phyloP scores from a whole-genome alignment of 2,797 vertebrate genomes.

The Typhlichthys eigenmanni region DNA sequence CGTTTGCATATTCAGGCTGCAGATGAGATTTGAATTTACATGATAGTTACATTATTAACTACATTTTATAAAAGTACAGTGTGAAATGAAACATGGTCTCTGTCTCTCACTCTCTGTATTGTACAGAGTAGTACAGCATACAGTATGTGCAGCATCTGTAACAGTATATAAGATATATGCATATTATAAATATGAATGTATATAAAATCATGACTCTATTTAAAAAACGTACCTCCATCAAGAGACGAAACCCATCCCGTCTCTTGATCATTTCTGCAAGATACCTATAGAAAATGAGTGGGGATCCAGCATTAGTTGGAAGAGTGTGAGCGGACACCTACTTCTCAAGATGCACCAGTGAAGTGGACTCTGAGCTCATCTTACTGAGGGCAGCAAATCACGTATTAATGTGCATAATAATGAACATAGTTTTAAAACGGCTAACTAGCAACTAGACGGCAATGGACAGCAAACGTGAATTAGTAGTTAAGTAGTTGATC shows the following conservation, averaged over 20 bases:
- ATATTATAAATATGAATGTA: background rate
- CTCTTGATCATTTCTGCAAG: constrained; percentile 82
- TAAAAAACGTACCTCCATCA: constrained; percentile 76
- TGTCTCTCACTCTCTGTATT: background rate
- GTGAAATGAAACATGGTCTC: background rate
- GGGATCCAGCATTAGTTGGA: background rate
- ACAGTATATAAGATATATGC: no score
- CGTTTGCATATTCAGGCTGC: constrained; percentile 84
- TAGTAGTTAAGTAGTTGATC: no score
- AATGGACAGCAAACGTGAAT: no score
- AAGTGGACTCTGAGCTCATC: no score
- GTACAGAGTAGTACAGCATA: no score
- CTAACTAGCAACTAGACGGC: no score
- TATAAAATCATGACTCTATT: background rate
- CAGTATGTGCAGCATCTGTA: no score
- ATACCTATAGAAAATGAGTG: constrained; percentile 67
- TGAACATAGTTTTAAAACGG: no score
- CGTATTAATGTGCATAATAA: no score
- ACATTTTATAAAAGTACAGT: background rate
- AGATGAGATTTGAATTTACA: constrained; percentile 4
- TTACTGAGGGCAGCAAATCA: no score
- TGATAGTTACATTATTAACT: background rate
- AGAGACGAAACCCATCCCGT: constrained; percentile 80
- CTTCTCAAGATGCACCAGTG: no score
- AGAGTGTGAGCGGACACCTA: no score